These are phyloP conservation scores for Dendrolimus pini DNA, from an alignment of 2,888 invertebrate species.

Conservation along the genomic window DNA sequence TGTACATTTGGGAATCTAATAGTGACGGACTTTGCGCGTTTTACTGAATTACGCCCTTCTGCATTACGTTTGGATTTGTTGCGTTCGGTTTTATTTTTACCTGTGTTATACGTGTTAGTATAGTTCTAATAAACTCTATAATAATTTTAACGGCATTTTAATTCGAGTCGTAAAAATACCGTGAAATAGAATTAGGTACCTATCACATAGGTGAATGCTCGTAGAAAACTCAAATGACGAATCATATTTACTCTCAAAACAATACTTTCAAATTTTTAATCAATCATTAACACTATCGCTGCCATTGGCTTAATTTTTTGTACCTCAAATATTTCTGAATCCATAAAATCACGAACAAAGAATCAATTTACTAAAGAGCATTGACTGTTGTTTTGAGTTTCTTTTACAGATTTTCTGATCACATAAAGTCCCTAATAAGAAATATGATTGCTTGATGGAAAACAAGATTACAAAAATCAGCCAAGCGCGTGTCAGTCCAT, in stretches of 20 bases:
- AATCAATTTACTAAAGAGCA: not conserved
- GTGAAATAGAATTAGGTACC: no score
- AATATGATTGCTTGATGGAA: not conserved
- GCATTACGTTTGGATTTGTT: no score
- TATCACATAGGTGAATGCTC: not conserved
- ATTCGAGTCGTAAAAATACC: no score
- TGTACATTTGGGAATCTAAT: no score
- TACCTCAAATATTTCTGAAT: conserved; percentile 1
- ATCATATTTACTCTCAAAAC: conserved; percentile 2
- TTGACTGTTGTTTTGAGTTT: not conserved
- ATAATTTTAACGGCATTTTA: no score
- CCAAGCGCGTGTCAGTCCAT: no score
- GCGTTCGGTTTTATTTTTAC: no score
- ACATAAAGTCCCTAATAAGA: not conserved
- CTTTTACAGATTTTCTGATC: not conserved
- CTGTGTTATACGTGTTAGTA: no score
- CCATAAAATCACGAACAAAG: not conserved
- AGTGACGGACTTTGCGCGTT: no score
- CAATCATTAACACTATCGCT: conserved; percentile 6
- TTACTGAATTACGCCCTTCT: no score
- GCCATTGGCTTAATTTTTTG: conserved; percentile 5
- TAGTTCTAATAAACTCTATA: no score
- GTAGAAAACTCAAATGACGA: not conserved
- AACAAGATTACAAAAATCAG: not conserved
- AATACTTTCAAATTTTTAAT: conserved; percentile 6